Conservation (phyloP, 2,888 invertebrate species). For the Emmelina monodactyla region DNA sequence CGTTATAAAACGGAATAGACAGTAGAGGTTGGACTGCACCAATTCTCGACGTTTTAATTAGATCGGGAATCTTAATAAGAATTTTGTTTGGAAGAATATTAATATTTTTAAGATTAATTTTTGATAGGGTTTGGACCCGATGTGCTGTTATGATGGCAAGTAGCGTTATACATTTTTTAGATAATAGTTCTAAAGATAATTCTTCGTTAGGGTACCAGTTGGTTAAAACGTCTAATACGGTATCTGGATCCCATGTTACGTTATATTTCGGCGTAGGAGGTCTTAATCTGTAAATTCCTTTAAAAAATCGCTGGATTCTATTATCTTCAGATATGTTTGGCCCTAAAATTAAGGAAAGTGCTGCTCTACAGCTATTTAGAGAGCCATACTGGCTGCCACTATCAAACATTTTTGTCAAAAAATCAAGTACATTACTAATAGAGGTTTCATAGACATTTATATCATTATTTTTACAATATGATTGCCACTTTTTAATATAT, state of each 20-base stretch:
- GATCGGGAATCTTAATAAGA: constrained; percentile 1
- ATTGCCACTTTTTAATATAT: not conserved
- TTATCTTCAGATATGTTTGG: constrained; percentile 5
- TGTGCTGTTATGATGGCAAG: constrained; percentile 15
- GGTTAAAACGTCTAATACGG: constrained; percentile 10
- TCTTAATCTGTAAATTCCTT: constrained; percentile 8
- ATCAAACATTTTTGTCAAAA: not conserved
- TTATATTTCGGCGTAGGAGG: constrained; percentile 14
- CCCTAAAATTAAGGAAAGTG: constrained; percentile 3
- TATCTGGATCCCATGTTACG: constrained; percentile 19
- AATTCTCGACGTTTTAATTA: constrained; percentile 3
- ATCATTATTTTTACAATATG: not conserved
- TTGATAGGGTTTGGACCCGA: constrained; percentile 15
- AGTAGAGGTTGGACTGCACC: not conserved
- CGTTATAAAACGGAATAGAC: not conserved
- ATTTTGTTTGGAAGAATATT: not conserved
- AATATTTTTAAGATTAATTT: constrained; percentile 15
- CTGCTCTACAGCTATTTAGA: constrained; percentile 1
- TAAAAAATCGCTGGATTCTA: constrained; percentile 10
- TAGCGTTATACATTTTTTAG: constrained; percentile 17
- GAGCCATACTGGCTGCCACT: not conserved
- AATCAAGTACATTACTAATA: constrained; percentile 1
- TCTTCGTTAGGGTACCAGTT: constrained; percentile 1
- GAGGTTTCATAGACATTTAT: not conserved
- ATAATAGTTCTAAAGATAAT: constrained; percentile 1